Base-by-base conservation (phyloP, 2,888 invertebrate species). In the Andrena chrysosceles region DNA sequence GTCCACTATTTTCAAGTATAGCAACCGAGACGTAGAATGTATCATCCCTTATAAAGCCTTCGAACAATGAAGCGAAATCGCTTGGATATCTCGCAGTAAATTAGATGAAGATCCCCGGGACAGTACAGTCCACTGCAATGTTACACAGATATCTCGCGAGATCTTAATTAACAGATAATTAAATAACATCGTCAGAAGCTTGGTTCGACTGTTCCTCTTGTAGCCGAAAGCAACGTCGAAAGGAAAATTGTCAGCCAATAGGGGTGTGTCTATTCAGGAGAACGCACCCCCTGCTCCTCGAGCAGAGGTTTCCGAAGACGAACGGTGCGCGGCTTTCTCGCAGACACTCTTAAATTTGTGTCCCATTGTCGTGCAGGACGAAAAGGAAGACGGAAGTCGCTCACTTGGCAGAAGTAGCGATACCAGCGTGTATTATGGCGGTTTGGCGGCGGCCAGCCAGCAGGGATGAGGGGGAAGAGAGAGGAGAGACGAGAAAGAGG, bases 331-430 rank as follows among this genome's bases (percentile, higher is more conserved):
- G 67, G 64, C 60, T 66, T 77, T 75, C 73, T 81, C 81, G 81
- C 80, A 87, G 89, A 87, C 89, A 82, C 89, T 89, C 83, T 89
- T 87, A 91, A 93, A 93, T 93, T 93, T 93, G 91, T 86, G 85
- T 84, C 87, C 91, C 91, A 93, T 93, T 93, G 93, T 93, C 86
- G 87, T 85, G 87, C 68, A 83, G 72, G 84, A 83, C 86, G 89
- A 88, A 87, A 86, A 89, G 89, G 89, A 90, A 89, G 89, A 84
- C 92, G 92, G 92, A 93, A 93, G 91, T 92, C 90, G 91, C 90
- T 91, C 92, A 92, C 93, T 93, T 91, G 92, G 92, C 91, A 90
- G 89, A 92, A 91, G 92, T 89, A 90, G 91, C 91, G 92, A 92
- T 92, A 92, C 77, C 81, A 48, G 70, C 84, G 77, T 74, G 88